phyloP scores from a whole-genome alignment of 1,140 invertebrate species.

The Drosophila tani region DNA sequence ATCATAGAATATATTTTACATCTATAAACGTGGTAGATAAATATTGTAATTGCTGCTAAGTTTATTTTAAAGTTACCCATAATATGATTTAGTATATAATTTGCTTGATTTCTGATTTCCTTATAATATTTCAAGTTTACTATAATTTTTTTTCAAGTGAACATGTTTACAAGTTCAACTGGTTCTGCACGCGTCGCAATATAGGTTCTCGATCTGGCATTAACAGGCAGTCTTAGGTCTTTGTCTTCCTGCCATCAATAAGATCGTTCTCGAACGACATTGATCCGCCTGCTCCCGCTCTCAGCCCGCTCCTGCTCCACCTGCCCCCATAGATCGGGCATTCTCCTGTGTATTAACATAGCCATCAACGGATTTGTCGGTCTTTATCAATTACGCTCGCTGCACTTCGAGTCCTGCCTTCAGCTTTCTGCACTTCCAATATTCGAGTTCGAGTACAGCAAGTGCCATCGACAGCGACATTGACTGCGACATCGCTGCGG shows the following conservation, averaged over 20 bases:
- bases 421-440: slow-evolving; percentile 51
- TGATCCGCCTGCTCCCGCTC: slow-evolving; percentile 30
- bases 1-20: neutral
- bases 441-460: slow-evolving; percentile 48
- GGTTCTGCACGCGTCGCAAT: slow-evolving; percentile 69
- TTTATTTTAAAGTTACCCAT: too few relatives aligned
- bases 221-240: slow-evolving; percentile 72
- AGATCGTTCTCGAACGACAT: slow-evolving; percentile 75
- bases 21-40: too few relatives aligned
- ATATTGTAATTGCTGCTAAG: too few relatives aligned
- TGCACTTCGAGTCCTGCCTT: slow-evolving; percentile 42
- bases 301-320: neutral
- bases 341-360: slow-evolving; percentile 67
- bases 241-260: slow-evolving; percentile 82
- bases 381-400: slow-evolving; percentile 80
- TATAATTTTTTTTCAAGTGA: slow-evolving; percentile 20
- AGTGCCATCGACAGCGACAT: slow-evolving; percentile 66
- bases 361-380: slow-evolving; percentile 81
- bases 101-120: too few relatives aligned
- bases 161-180: slow-evolving; percentile 40
- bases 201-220: slow-evolving; percentile 44
- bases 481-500: slow-evolving; percentile 61
- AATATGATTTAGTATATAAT: too few relatives aligned
- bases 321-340: slow-evolving; percentile 41
- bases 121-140: neutral